Evolutionary conservation across 2,888 invertebrate genomes (phyloP).

Genomic region (Hirtodrosophila alboralis): DNA sequence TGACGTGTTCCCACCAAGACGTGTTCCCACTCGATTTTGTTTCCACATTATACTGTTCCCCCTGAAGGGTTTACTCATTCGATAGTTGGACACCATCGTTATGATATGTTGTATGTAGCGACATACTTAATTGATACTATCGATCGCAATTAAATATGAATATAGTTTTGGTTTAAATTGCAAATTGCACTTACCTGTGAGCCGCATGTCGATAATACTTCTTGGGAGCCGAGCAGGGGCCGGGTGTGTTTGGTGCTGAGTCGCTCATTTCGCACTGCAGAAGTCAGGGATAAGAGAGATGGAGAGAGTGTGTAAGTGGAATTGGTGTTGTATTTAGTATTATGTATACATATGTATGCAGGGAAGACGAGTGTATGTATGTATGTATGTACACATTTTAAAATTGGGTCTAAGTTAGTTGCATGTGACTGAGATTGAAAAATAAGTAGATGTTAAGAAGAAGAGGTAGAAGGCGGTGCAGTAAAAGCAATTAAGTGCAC

Average conservation of each 20-base stretch:
- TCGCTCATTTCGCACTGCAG: slow-evolving; percentile 80
- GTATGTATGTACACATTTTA: slow-evolving; percentile 5
- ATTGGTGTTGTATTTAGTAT: slow-evolving; percentile 9
- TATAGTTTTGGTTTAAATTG: background rate
- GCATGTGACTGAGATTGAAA: slow-evolving; percentile 25
- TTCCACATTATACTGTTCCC: too few species aligned
- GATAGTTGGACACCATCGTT: too few species aligned
- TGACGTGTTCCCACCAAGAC: too few species aligned
- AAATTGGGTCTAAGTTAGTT: slow-evolving; percentile 16
- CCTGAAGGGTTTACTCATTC: too few species aligned
- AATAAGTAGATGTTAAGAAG: slow-evolving; percentile 15
- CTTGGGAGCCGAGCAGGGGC: slow-evolving; percentile 70
- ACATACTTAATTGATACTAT: too few species aligned
- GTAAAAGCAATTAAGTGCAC: slow-evolving; percentile 58
- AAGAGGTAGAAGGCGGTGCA: slow-evolving; percentile 27
- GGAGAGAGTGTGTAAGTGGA: slow-evolving; percentile 9
- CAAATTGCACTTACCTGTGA: slow-evolving; percentile 81
- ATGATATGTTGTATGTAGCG: too few species aligned
- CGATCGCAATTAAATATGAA: background rate
- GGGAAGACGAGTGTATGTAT: too few species aligned
- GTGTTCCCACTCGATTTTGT: too few species aligned
- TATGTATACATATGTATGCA: too few species aligned
- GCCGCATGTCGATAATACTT: slow-evolving; percentile 84
- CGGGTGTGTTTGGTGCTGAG: slow-evolving; percentile 79
- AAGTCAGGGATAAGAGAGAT: background rate